phyloP scores from a whole-genome alignment of 2,888 invertebrate genomes.

The Tetragnatha montana region DNA sequence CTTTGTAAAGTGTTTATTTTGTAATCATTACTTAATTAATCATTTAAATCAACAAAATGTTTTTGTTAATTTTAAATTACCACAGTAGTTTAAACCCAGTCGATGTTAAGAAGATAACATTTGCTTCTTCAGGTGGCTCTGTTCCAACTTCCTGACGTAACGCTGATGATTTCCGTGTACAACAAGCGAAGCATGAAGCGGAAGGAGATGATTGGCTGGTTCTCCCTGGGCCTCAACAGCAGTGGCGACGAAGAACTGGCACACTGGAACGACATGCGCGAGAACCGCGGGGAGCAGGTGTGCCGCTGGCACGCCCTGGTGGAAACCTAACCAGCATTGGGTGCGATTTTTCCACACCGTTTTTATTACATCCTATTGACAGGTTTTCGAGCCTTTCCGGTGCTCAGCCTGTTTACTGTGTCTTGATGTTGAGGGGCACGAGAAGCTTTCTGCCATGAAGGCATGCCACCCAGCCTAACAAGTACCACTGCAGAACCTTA shows the following conservation, averaged over 20 bases:
- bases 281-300: constrained; percentile 88
- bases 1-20: too few species aligned
- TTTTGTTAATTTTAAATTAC: too few species aligned
- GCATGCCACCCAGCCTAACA: constrained; percentile 52
- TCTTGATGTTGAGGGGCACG: constrained; percentile 64
- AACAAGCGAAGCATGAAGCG: constrained; percentile 93
- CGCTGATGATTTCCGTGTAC: constrained; percentile 94
- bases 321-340: constrained; percentile 76
- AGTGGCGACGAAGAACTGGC: constrained; percentile 93
- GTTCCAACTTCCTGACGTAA: constrained; percentile 95
- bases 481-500: constrained; percentile 65
- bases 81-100: too few species aligned
- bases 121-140: constrained; percentile 85
- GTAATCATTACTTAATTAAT: too few species aligned
- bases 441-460: constrained; percentile 67
- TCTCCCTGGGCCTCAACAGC: constrained; percentile 92
- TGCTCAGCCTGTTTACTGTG: constrained; percentile 62
- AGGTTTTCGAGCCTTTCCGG: constrained; percentile 58
- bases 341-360: constrained; percentile 34
- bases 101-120: too few species aligned
- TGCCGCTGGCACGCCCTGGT: constrained; percentile 95
- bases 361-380: constrained; percentile 60
- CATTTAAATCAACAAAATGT: too few species aligned
- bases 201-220: constrained; percentile 98
- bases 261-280: constrained; percentile 95